Conservation (phyloP, 2,888 invertebrate species). For the Panzeria rudis region DNA sequence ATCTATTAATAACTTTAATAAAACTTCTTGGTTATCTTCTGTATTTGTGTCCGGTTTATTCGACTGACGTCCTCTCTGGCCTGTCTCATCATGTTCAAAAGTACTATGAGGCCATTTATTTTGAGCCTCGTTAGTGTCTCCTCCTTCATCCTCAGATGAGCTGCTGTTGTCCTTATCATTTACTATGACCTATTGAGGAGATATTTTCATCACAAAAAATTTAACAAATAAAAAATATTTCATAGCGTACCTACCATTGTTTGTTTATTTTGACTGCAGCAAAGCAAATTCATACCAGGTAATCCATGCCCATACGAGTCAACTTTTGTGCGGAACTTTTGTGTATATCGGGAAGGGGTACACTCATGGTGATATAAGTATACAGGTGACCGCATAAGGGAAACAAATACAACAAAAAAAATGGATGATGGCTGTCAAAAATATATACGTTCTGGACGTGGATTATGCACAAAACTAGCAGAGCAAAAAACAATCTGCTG, state of each 20-base stretch:
- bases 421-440: too few species aligned
- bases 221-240: background rate
- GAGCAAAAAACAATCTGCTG: too few species aligned
- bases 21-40: slow-evolving; percentile 27
- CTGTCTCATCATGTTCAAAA: background rate
- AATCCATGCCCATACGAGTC: too few species aligned
- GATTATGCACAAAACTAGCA: too few species aligned
- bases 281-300: too few species aligned
- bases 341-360: too few species aligned
- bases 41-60: background rate
- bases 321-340: too few species aligned
- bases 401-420: too few species aligned
- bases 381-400: too few species aligned
- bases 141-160: background rate
- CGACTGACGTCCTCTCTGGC: background rate
- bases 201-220: background rate
- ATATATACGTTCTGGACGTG: too few species aligned
- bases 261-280: background rate
- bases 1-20: slow-evolving; percentile 31
- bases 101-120: background rate
- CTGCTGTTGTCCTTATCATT: background rate
- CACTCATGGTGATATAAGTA: too few species aligned
- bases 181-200: slow-evolving; percentile 8
- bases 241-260: slow-evolving; percentile 30
- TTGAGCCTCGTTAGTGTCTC: background rate